Percentiles rank a stretch among this genome's conserved stretches.
These are phyloP conservation scores for Mnemiopsis leidyi DNA, from an alignment of 37 sponge, comb jelly and placozoan species.

Conservation along the genomic window DNA sequence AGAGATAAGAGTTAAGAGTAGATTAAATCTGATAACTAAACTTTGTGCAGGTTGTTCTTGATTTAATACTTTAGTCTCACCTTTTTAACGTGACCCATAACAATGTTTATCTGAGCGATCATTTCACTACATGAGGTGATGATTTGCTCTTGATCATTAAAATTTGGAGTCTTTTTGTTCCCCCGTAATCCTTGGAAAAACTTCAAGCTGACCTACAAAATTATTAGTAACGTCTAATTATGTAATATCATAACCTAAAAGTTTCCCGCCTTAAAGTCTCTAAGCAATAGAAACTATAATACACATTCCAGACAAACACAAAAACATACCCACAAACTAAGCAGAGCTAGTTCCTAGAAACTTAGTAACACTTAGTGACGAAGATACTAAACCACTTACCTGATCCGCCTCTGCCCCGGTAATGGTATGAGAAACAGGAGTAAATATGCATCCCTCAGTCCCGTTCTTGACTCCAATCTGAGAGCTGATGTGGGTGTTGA, in stretches of 20 bases:
- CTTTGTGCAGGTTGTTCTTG: no score
- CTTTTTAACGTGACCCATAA: slow-evolving; percentile 28
- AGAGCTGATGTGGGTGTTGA: slow-evolving; percentile 43
- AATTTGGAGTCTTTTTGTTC: slow-evolving; percentile 16
- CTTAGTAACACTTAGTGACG: no score
- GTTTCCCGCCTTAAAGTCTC: no score
- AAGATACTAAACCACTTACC: no score
- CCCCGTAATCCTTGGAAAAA: slow-evolving; percentile 58
- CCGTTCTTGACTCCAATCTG: slow-evolving; percentile 53
- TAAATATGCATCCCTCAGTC: slow-evolving; percentile 45
- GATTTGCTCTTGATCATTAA: slow-evolving; percentile 54
- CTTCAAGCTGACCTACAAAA: neutral
- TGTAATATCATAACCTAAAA: no score
- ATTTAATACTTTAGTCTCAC: slow-evolving; percentile 2
- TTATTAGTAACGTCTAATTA: no score
- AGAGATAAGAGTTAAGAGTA: no score
- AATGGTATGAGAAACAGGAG: slow-evolving; percentile 49
- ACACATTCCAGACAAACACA: no score
- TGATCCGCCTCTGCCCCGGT: slow-evolving; percentile 3
- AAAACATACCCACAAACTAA: no score
- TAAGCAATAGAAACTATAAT: no score
- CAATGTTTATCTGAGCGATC: slow-evolving; percentile 22
- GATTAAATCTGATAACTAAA: no score
- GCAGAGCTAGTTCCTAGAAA: no score
- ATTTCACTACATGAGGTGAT: slow-evolving; percentile 10